A percentile compares a stretch with the other conserved stretches of the same genome.
phyloP scores from a whole-genome alignment of 1,140 invertebrate species.

The Pomphorhynchus laevis region DNA sequence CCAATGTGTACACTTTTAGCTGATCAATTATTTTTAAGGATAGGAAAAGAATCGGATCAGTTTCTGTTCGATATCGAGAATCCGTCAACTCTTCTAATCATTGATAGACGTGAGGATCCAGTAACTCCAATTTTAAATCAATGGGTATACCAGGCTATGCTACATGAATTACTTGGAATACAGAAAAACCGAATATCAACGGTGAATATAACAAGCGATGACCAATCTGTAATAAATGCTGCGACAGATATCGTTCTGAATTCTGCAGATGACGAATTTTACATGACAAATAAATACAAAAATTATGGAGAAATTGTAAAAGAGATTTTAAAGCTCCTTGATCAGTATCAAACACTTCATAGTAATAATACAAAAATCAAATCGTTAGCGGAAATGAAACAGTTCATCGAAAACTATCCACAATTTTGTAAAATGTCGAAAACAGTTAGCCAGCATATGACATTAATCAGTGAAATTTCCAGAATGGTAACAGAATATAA shows the following conservation, averaged over 20 bases:
- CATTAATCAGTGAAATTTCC: constrained; percentile 65
- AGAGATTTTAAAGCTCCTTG: no score
- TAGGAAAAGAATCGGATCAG: constrained; percentile 12
- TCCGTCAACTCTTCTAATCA: constrained; percentile 28
- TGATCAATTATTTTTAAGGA: constrained; percentile 23
- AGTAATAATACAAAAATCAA: constrained; percentile 91
- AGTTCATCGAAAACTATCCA: constrained; percentile 85
- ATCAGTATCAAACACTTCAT: no score
- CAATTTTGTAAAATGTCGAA: constrained; percentile 97
- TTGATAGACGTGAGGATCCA: constrained; percentile 61
- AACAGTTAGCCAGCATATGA: constrained; percentile 79
- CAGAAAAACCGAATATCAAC: constrained; percentile 69
- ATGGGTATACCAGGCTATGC: constrained; percentile 99
- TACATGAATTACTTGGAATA: constrained; percentile 72
- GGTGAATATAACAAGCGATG: constrained; percentile 40
- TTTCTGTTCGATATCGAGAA: constrained; percentile 13
- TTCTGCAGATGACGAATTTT: constrained; percentile 82
- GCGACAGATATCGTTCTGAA: constrained; percentile 50
- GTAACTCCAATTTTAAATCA: constrained; percentile 81
- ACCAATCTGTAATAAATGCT: constrained; percentile 34
- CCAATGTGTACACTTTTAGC: constrained; percentile 44
- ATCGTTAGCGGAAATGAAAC: constrained; percentile 49
- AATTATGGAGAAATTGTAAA: constrained; percentile 95
- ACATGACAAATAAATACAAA: constrained; percentile 57
- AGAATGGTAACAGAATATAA: constrained; percentile 36